A percentile compares a stretch with the other conserved stretches of the same genome.
Conservation (phyloP, 2,797 vertebrate species). For the Myioborus melanocephalus region DNA sequence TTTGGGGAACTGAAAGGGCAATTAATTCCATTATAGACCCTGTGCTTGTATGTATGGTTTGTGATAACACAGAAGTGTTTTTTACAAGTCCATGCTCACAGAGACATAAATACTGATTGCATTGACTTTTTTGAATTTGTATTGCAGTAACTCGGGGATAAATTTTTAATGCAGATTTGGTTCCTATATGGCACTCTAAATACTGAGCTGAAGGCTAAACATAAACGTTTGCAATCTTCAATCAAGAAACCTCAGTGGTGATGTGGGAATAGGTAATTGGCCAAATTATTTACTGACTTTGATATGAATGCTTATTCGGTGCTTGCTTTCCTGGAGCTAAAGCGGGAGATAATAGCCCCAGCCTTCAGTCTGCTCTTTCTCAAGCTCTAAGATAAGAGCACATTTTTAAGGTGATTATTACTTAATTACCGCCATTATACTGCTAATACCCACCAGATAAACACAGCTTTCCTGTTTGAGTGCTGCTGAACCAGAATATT, state of each 20-base stretch:
- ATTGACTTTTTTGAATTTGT: not conserved
- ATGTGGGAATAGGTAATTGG: conserved; percentile 20
- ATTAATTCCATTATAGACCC: not conserved
- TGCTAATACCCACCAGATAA: not conserved
- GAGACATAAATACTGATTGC: not conserved
- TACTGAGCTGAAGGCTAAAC: not conserved
- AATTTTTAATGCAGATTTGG: not conserved
- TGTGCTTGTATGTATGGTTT: not conserved
- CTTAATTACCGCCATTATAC: not conserved
- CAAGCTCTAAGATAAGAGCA: not conserved
- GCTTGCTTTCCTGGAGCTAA: not conserved
- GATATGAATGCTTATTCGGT: not conserved
- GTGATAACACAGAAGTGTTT: not conserved
- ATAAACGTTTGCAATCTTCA: not conserved
- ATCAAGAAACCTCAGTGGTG: not conserved
- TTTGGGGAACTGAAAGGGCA: not conserved
- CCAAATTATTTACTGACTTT: conserved; percentile 18
- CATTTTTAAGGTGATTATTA: not conserved
- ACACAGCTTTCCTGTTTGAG: not conserved
- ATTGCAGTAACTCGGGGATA: not conserved
- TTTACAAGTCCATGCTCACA: accelerated
- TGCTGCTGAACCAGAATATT: not conserved
- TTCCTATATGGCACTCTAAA: not conserved
- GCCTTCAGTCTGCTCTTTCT: not conserved
- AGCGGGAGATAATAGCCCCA: not conserved